Evolutionary conservation across 2,113 vertebrate genomes (phyloP).

Genomic region (Centropus unirufus): DNA sequence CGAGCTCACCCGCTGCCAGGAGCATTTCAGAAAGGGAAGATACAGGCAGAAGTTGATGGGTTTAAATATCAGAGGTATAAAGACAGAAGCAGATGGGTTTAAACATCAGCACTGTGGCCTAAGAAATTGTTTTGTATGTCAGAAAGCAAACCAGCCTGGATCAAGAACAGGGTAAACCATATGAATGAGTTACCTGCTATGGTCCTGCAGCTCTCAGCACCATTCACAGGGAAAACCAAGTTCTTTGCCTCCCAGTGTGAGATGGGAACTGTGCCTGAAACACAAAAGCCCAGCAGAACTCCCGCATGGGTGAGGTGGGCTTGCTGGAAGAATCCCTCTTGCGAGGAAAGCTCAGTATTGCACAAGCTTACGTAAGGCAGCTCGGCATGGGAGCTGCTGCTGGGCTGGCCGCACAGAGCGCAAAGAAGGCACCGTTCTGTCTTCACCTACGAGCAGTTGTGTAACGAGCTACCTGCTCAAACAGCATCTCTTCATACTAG

Average conservation of each 20-base stretch:
- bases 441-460: background rate
- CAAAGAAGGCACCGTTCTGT: accelerated
- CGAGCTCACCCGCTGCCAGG: background rate
- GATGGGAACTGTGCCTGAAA: background rate
- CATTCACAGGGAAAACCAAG: accelerated
- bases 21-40: background rate
- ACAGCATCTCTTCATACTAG: accelerated
- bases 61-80: background rate
- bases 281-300: background rate
- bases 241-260: background rate
- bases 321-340: background rate
- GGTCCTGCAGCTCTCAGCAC: background rate
- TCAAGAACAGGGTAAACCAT: no score
- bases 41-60: background rate
- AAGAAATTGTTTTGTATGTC: background rate
- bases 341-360: background rate
- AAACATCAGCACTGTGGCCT: background rate
- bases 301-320: accelerated
- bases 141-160: background rate
- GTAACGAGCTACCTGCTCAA: background rate
- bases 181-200: background rate
- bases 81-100: background rate
- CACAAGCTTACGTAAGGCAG: background rate
- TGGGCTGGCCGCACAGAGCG: background rate
- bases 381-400: accelerated